Percentiles rank a stretch among this genome's conserved stretches.
Evolutionary conservation across 2,113 vertebrate species (phyloP).

Genomic region (Mastomys coucha): DNA sequence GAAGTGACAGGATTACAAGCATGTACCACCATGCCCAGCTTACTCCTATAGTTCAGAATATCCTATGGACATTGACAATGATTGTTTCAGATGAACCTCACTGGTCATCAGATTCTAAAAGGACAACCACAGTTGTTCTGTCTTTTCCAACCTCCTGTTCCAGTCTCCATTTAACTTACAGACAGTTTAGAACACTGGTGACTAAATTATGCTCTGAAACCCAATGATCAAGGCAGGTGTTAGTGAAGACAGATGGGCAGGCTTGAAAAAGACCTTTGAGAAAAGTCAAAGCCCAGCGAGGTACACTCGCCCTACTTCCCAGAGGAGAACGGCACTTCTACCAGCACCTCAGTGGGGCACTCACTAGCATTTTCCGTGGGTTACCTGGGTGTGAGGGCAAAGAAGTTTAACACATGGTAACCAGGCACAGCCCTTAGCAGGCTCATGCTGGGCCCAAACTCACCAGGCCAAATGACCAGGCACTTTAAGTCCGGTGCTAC

Average conservation of each 20-base stretch:
- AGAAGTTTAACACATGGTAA: background rate
- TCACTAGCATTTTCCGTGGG: background rate
- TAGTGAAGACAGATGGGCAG: background rate
- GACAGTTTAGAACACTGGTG: background rate
- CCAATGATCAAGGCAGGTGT: background rate
- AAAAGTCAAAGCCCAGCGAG: conserved; percentile 8
- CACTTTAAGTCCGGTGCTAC: background rate
- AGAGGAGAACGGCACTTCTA: background rate
- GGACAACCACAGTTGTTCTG: background rate
- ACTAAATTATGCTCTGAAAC: background rate
- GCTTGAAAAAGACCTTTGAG: conserved; percentile 33
- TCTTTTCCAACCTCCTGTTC: conserved; percentile 3
- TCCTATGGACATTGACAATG: background rate
- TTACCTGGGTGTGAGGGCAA: background rate
- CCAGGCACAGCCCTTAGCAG: background rate
- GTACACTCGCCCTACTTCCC: background rate
- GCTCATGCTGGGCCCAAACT: background rate
- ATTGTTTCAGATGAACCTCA: background rate
- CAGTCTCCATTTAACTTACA: background rate
- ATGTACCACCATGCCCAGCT: background rate
- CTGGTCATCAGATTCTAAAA: background rate
- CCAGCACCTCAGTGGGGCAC: background rate
- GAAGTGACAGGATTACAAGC: background rate
- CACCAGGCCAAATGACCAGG: background rate
- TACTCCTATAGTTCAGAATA: background rate